A percentile compares a stretch with the other conserved stretches of the same genome.
These are phyloP conservation scores for Chrysogorgia sp. DNA, from an alignment of 92 coral and sea anemone species.

Conservation along the genomic window DNA sequence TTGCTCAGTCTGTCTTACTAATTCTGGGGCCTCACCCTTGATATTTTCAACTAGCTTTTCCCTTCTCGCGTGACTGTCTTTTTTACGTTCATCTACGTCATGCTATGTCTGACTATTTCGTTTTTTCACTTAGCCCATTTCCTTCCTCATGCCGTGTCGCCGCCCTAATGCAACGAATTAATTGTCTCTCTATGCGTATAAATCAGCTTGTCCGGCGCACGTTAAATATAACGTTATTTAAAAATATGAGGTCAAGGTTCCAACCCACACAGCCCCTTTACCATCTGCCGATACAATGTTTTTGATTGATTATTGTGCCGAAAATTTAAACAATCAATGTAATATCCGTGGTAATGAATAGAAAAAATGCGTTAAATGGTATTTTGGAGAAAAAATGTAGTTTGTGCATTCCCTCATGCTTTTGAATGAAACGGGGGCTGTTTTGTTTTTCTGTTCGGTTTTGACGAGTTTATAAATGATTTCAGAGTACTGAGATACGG, in stretches of 20 bases:
- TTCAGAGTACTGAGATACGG: no score
- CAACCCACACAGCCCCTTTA: slow-evolving; percentile 5
- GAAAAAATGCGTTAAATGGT: slow-evolving; percentile 31
- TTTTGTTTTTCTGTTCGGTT: no score
- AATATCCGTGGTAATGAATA: background rate
- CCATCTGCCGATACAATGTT: slow-evolving; percentile 10
- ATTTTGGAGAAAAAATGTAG: slow-evolving; percentile 2
- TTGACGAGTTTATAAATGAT: no score
- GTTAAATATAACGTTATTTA: background rate
- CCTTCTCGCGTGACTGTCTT: background rate
- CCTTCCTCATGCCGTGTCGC: slow-evolving; percentile 40
- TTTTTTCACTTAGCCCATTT: background rate
- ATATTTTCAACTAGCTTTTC: no score
- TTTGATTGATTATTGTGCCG: slow-evolving; percentile 10
- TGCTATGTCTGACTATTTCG: background rate
- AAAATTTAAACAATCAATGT: background rate
- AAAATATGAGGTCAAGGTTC: slow-evolving; percentile 39
- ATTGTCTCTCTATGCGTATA: background rate
- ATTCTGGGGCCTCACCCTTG: no score
- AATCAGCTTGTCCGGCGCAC: background rate
- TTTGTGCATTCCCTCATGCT: no score
- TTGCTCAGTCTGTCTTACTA: no score
- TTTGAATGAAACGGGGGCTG: no score
- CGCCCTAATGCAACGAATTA: slow-evolving; percentile 10
- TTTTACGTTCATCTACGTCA: no score